Evolutionary conservation across 2,888 invertebrate genomes (phyloP).

Genomic region (Itoplectis maculator): DNA sequence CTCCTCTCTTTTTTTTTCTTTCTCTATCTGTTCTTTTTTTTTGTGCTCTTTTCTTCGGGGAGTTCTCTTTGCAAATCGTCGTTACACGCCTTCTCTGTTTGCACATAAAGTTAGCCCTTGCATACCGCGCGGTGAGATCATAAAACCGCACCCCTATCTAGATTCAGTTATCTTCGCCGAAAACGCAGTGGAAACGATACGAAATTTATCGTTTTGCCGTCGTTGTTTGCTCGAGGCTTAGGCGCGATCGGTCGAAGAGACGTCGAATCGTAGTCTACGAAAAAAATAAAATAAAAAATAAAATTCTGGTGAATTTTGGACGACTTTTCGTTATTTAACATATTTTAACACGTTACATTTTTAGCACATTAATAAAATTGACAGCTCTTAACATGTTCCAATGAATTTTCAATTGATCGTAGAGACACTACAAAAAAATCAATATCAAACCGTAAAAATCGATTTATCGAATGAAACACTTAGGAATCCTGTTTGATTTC

Average conservation of each 20-base stretch:
- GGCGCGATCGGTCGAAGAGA: background rate
- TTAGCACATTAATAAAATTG: too few species aligned
- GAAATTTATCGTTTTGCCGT: background rate
- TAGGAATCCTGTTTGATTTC: too few species aligned
- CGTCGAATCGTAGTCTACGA: background rate
- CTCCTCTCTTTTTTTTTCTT: conserved; percentile 37
- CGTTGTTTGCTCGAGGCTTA: conserved; percentile 3
- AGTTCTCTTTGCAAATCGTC: conserved; percentile 24
- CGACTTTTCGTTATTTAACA: too few species aligned
- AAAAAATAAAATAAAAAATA: background rate
- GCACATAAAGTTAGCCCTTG: conserved; percentile 20
- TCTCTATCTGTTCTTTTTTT: conserved; percentile 36
- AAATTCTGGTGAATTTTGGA: too few species aligned
- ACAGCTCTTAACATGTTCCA: too few species aligned
- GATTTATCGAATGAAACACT: too few species aligned
- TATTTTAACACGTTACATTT: too few species aligned
- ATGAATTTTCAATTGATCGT: too few species aligned
- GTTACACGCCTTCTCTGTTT: conserved; percentile 26
- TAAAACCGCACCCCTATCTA: conserved; percentile 27
- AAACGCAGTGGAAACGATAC: conserved; percentile 1
- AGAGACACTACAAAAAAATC: too few species aligned
- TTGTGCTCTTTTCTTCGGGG: conserved; percentile 22
- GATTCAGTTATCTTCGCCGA: conserved; percentile 12
- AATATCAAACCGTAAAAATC: too few species aligned
- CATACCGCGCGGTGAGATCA: background rate